Conservation (phyloP, 2,888 invertebrate genomes). For the Chrysolina oricalcia region DNA sequence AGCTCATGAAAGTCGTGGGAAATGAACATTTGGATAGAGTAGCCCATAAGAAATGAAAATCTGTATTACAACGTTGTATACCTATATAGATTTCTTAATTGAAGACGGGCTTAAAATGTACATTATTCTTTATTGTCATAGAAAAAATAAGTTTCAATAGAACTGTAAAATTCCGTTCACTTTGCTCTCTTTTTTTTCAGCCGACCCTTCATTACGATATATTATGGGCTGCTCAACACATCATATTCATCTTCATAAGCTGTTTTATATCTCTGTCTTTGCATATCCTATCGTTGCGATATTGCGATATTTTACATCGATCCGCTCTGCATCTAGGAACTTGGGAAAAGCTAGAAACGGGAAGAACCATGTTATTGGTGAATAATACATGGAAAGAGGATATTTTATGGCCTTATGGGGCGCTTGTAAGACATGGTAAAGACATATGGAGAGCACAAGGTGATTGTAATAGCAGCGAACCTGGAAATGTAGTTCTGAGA, state of each 20-base stretch:
- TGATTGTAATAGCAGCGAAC: conserved; percentile 89
- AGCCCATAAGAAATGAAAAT: too few relatives aligned
- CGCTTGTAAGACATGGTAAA: conserved; percentile 82
- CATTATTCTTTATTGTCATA: too few relatives aligned
- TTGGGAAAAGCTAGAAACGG: conserved; percentile 76
- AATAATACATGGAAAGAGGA: conserved; percentile 64
- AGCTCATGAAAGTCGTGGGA: too few relatives aligned
- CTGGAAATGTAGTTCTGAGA: conserved; percentile 85
- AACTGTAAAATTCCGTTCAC: too few relatives aligned
- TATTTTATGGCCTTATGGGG: conserved; percentile 84
- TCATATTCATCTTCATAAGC: conserved; percentile 88
- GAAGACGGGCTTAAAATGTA: too few relatives aligned
- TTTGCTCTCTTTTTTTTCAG: conserved; percentile 66
- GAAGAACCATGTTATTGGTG: conserved; percentile 60
- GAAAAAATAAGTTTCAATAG: too few relatives aligned
- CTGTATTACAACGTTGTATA: too few relatives aligned
- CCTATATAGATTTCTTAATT: too few relatives aligned
- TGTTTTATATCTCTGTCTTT: conserved; percentile 86
- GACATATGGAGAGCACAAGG: conserved; percentile 85
- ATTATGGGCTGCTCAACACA: conserved; percentile 88
- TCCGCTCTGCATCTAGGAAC: conserved; percentile 91
- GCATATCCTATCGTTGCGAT: conserved; percentile 78
- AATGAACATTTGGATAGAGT: too few relatives aligned
- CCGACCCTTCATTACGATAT: conserved; percentile 86
- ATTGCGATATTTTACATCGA: conserved; percentile 92